phyloP scores from a whole-genome alignment of 2,888 invertebrate species.

The Xylota segnis region DNA sequence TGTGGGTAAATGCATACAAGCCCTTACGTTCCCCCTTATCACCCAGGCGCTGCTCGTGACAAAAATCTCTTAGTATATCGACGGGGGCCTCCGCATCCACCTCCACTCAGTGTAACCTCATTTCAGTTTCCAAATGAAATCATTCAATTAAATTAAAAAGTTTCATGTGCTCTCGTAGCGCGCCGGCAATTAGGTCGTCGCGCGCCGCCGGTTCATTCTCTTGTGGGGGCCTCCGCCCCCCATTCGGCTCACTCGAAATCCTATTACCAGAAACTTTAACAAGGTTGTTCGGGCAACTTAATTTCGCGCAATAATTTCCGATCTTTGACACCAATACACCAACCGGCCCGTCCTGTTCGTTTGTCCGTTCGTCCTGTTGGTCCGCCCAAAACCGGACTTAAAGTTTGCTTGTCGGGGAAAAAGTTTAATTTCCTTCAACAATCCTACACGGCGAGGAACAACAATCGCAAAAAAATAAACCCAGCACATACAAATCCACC shows the following conservation, averaged over 20 bases:
- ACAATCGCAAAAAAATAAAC: slow-evolving; percentile 20
- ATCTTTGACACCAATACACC: slow-evolving; percentile 72
- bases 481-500: not conserved
- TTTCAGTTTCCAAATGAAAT: slow-evolving; percentile 49
- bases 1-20: not conserved
- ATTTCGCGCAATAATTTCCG: slow-evolving; percentile 67
- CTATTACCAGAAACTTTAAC: slow-evolving; percentile 62
- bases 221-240: no score
- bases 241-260: slow-evolving; percentile 44
- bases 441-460: slow-evolving; percentile 7
- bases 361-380: not conserved
- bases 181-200: slow-evolving; percentile 55
- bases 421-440: slow-evolving; percentile 44
- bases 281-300: slow-evolving; percentile 61
- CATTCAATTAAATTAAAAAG: slow-evolving; percentile 61
- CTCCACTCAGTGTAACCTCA: slow-evolving; percentile 32
- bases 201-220: slow-evolving; percentile 19
- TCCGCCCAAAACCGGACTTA: slow-evolving; percentile 45
- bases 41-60: slow-evolving; percentile 1
- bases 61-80: not conserved
- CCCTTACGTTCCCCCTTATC: not conserved
- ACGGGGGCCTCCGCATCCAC: slow-evolving; percentile 18
- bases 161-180: slow-evolving; percentile 27
- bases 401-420: slow-evolving; percentile 35
- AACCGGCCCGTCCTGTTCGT: slow-evolving; percentile 6